Evolutionary conservation across 1,140 invertebrate genomes (phyloP).

Genomic region (Paraescarpia echinospica): DNA sequence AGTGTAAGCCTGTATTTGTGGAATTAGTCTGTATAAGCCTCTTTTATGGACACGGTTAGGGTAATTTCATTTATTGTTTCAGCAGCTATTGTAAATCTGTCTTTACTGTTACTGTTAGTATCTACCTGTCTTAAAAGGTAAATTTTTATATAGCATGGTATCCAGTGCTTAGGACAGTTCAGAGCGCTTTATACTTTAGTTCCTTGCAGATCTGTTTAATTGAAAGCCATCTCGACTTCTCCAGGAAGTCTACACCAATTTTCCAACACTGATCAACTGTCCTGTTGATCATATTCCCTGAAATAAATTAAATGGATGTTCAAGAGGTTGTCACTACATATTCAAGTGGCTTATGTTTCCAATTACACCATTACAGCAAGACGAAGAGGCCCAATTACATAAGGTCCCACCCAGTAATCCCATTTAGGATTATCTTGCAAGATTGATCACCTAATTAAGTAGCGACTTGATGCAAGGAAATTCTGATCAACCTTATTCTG

Average conservation of each 20-base stretch:
- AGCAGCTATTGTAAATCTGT: no score
- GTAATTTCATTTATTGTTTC: no score
- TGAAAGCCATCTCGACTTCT: background rate
- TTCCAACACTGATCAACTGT: background rate
- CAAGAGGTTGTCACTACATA: background rate
- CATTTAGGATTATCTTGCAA: background rate
- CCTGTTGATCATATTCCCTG: background rate
- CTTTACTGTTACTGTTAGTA: no score
- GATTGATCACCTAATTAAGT: background rate
- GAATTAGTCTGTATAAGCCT: no score
- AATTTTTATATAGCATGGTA: no score
- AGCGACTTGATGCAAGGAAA: background rate
- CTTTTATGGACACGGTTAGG: no score
- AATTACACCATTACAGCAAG: background rate
- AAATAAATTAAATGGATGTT: constrained; percentile 2
- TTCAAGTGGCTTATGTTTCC: background rate
- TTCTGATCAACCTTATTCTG: background rate
- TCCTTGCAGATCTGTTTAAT: no score
- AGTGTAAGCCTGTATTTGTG: no score
- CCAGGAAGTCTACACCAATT: background rate
- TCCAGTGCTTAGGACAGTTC: no score
- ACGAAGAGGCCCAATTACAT: background rate
- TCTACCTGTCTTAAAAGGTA: no score
- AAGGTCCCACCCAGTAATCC: background rate
- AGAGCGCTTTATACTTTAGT: no score